Conservation (phyloP, 2,888 invertebrate species). For the Leistus spinibarbis region DNA sequence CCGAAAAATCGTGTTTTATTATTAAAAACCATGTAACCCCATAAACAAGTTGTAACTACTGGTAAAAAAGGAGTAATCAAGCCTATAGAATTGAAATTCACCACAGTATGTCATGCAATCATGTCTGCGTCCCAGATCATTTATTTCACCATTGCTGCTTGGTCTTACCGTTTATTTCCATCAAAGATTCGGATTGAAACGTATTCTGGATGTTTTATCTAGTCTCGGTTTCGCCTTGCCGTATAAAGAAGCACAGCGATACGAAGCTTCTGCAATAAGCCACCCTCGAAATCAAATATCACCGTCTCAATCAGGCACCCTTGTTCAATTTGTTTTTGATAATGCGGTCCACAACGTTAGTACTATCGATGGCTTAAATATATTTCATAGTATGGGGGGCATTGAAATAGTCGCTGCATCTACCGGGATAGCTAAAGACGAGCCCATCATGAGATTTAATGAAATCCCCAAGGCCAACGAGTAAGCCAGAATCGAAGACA, state of each 20-base stretch:
- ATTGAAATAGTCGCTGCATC: slow-evolving; percentile 40
- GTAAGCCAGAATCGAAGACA: slow-evolving; percentile 20
- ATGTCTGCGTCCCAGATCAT: slow-evolving; percentile 42
- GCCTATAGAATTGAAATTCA: no score
- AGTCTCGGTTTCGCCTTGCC: slow-evolving; percentile 44
- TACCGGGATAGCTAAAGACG: slow-evolving; percentile 29
- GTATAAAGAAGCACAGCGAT: slow-evolving; percentile 43
- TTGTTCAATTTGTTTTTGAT: slow-evolving; percentile 41
- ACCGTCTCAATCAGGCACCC: no score
- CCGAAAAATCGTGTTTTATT: no score
- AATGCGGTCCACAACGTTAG: slow-evolving; percentile 42
- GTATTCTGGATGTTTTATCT: slow-evolving; percentile 42
- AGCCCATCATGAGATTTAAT: slow-evolving; percentile 21
- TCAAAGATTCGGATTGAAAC: slow-evolving; percentile 44
- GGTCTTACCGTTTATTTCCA: slow-evolving; percentile 41
- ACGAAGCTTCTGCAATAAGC: slow-evolving; percentile 44
- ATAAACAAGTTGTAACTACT: no score
- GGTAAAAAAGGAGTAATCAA: no score
- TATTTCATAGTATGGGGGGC: slow-evolving; percentile 43
- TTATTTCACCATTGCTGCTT: slow-evolving; percentile 40
- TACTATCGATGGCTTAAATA: slow-evolving; percentile 41
- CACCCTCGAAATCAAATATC: no score
- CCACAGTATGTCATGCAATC: no score
- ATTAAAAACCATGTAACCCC: no score
- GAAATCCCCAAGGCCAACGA: slow-evolving; percentile 35